These are phyloP conservation scores for Stegostoma tigrinum DNA, from an alignment of 2,113 vertebrate genomes.

Conservation along the genomic window DNA sequence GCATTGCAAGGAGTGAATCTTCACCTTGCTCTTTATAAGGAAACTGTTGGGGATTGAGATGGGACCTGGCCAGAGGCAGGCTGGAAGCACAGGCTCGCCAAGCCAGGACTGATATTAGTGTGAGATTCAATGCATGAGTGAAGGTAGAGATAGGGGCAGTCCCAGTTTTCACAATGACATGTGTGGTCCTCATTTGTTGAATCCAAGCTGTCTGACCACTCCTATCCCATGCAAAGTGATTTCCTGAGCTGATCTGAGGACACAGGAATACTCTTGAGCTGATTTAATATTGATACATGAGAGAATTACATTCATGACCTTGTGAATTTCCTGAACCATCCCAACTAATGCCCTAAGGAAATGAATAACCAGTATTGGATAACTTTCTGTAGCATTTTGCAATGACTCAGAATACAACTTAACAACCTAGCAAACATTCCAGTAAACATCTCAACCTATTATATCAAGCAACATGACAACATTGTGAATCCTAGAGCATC, in stretches of 20 bases:
- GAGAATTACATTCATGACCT: background rate
- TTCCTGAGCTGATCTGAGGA: background rate
- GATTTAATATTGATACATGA: background rate
- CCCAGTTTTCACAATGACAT: background rate
- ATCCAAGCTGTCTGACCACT: background rate
- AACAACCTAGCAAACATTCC: background rate
- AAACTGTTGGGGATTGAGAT: background rate
- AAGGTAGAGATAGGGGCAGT: background rate
- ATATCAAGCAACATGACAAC: background rate
- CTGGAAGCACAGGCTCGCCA: no score
- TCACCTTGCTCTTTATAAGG: background rate
- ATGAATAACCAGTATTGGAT: background rate
- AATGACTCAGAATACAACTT: background rate
- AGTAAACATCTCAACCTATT: background rate
- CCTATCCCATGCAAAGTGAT: background rate
- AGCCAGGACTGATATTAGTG: background rate
- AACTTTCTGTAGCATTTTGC: background rate
- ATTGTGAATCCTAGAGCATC: background rate
- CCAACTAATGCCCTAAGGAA: background rate
- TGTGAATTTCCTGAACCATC: background rate
- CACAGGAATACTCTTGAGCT: background rate
- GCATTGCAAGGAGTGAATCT: background rate
- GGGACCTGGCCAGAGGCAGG: background rate
- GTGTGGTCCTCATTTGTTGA: background rate
- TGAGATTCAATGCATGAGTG: background rate